Evolutionary conservation across 2,888 invertebrate genomes (phyloP), one percentile per base, ranked within the genome.

Genomic region (Deroplatys truncata): DNA sequence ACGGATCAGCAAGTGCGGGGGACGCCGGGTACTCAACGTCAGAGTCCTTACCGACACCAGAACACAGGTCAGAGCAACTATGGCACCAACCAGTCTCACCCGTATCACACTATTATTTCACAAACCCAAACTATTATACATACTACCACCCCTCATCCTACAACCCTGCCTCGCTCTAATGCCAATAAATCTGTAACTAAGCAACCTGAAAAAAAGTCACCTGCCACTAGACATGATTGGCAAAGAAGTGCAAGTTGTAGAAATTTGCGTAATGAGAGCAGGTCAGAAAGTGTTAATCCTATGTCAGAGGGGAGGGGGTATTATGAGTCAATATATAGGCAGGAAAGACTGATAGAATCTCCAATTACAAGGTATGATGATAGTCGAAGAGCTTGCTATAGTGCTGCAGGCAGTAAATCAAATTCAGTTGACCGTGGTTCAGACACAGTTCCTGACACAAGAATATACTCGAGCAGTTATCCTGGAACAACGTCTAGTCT

Each of bases 391-490:
- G 95, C 95, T 8, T 93, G 95, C 91, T 96, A 96, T 92, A 95
- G 95, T 91, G 91, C 92, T 49, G 94, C 95, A 20, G 95, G 95
- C 88, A 96, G 96, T 13, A 95, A 95, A 91, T 94, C 95, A 90
- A 94, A 94, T 91, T 95, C 95, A 90, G 94, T 96, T 90, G 97
- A 97, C 92, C 94, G 95, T 13, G 96, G 95, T 92, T 96, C 96
- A 92, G 96, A 96, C 92, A 93, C 95, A 88, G 90, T 90, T 25
- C 94, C 95, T 1, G 95, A 96, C 92, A 95, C 96, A 88, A 97
- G 97, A 93, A 96, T 97, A 9, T 98, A 97, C 93, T 97, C 97
- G 31, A 97, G 97, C 91, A 97, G 97, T 93, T 98, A 97, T 93
- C 98, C 98, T 31, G 98, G 98, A 89, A 92, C 92, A n/a, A 97